Evolutionary conservation across 2,888 invertebrate genomes (phyloP).

Genomic region (Steromphala cineraria): DNA sequence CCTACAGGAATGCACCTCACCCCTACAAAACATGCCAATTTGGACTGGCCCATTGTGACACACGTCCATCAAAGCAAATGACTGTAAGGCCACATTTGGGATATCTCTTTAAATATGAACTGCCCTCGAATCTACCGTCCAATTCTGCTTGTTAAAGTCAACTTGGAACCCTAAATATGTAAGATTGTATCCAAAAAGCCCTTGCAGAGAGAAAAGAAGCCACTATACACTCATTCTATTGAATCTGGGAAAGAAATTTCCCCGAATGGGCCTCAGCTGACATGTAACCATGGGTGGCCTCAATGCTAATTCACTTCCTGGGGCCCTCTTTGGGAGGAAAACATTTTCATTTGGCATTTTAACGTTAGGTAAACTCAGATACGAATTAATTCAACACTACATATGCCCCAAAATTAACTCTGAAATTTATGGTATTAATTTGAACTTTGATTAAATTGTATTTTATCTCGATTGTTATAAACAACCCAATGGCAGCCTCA

Average conservation of each 20-base stretch:
- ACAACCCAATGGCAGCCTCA: background rate
- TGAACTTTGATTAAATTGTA: too few species aligned
- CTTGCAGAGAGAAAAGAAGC: background rate
- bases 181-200: background rate
- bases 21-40: conserved; percentile 28
- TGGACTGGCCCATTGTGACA: conserved; percentile 69
- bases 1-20: conserved; percentile 3
- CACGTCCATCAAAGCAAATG: conserved; percentile 70
- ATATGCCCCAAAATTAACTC: too few species aligned
- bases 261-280: background rate
- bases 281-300: conserved; percentile 16
- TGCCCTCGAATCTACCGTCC: conserved; percentile 42
- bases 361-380: background rate
- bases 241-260: background rate
- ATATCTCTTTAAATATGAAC: conserved; percentile 49
- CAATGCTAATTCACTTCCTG: conserved; percentile 21
- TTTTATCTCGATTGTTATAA: too few species aligned
- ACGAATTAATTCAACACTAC: too few species aligned
- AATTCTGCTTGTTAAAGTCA: conserved; percentile 31
- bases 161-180: conserved; percentile 26
- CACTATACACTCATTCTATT: background rate
- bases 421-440: too few species aligned
- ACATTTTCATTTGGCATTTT: background rate
- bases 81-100: conserved; percentile 62
- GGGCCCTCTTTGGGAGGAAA: background rate